phyloP scores from a whole-genome alignment of 2,888 invertebrate species.

The Heliconius sara region DNA sequence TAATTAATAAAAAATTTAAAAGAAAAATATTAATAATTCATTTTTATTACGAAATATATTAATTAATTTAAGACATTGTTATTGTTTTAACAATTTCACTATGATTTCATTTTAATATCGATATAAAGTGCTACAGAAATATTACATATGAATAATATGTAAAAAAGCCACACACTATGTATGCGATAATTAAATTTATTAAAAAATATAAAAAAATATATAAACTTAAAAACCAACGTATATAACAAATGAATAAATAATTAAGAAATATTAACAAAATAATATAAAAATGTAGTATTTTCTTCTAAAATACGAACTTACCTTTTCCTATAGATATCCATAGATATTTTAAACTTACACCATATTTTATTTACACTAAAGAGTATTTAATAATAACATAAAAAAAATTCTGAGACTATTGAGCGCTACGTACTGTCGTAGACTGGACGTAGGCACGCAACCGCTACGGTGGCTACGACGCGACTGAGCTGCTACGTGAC shows the following conservation, averaged over 20 bases:
- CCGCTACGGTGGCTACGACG: constrained; percentile 68
- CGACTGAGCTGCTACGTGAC: constrained; percentile 75
- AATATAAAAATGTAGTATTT: background rate
- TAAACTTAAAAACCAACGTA: background rate
- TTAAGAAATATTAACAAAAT: background rate
- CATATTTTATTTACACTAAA: constrained; percentile 12
- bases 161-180: too few relatives aligned
- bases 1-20: background rate
- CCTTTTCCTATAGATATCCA: constrained; percentile 20
- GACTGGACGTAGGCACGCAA: constrained; percentile 46
- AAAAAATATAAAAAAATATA: background rate
- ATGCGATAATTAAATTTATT: background rate
- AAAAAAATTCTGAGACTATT: background rate
- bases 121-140: too few relatives aligned
- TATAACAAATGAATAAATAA: background rate
- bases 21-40: background rate
- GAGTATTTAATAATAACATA: background rate
- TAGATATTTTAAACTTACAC: constrained; percentile 18
- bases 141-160: too few relatives aligned
- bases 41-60: background rate
- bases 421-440: constrained; percentile 36
- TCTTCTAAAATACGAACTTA: background rate
- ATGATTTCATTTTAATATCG: too few relatives aligned
- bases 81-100: too few relatives aligned
- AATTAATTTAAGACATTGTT: background rate